Percentiles rank a stretch among this genome's conserved stretches.
Conservation (phyloP, 2,797 vertebrate genomes). For the Karalla daura region DNA sequence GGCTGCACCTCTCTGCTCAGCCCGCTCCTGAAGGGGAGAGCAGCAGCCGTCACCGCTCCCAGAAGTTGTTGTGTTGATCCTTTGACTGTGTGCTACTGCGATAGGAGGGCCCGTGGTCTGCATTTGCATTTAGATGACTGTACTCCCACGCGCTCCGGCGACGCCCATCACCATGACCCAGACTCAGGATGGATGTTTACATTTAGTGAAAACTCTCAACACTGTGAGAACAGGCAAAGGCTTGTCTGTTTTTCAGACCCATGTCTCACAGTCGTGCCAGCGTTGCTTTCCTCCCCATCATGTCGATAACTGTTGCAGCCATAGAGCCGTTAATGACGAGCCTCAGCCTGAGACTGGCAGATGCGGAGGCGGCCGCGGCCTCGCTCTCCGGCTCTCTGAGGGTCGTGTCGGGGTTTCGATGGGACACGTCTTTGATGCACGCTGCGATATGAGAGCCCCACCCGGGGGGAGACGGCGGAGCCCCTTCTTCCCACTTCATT, state of each 20-base stretch:
- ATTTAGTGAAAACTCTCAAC: slow-evolving; percentile 9
- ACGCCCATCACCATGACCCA: background rate
- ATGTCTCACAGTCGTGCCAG: too few species aligned
- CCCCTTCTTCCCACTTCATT: slow-evolving; percentile 5
- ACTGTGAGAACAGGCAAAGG: background rate
- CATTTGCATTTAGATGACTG: slow-evolving; percentile 62
- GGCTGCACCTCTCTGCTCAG: background rate
- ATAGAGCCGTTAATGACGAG: too few species aligned
- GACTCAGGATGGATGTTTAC: slow-evolving; percentile 27
- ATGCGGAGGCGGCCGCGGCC: background rate
- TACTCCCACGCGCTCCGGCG: slow-evolving; percentile 50
- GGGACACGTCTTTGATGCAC: slow-evolving; percentile 12
- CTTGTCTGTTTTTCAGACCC: too few species aligned
- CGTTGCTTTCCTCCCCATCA: too few species aligned
- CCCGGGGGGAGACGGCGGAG: background rate
- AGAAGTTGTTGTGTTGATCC: too few species aligned
- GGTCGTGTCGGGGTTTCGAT: slow-evolving; percentile 24
- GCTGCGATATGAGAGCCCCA: slow-evolving; percentile 27
- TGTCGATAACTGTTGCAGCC: background rate
- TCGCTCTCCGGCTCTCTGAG: slow-evolving; percentile 8
- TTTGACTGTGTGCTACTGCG: too few species aligned
- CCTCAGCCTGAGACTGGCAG: background rate
- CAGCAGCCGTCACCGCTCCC: background rate
- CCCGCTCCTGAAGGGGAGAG: background rate
- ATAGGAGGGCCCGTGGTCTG: slow-evolving; percentile 15